Conservation (phyloP, 2,888 invertebrate species). For the Drosophila kanekoi region DNA sequence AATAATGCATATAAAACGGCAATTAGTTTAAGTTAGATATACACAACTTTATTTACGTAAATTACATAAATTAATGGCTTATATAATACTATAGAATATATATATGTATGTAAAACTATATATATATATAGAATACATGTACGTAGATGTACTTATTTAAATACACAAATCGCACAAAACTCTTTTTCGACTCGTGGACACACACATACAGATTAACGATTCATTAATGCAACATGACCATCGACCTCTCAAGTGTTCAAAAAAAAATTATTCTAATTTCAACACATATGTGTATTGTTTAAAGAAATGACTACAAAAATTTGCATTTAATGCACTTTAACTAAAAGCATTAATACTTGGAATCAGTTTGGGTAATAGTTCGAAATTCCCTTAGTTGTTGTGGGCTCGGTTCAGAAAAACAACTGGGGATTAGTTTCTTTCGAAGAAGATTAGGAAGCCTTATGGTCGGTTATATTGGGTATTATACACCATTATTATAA, state of each 20-base stretch:
- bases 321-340: conserved; percentile 81
- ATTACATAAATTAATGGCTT: conserved; percentile 77
- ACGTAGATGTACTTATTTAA: conserved; percentile 61
- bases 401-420: conserved; percentile 9
- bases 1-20: conserved; percentile 6
- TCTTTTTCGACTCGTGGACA: conserved; percentile 21
- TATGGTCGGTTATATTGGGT: conserved; percentile 23
- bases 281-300: conserved; percentile 52
- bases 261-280: conserved; percentile 35
- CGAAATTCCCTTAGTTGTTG: conserved; percentile 15
- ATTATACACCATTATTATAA: conserved; percentile 19
- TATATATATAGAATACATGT: conserved; percentile 46
- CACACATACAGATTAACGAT: conserved; percentile 21
- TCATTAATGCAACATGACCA: conserved; percentile 11
- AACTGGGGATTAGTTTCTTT: conserved; percentile 36
- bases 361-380: conserved; percentile 36
- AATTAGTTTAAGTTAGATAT: conserved; percentile 62
- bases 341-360: conserved; percentile 70
- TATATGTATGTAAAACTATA: conserved; percentile 30
- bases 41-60: conserved; percentile 75
- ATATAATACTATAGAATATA: conserved; percentile 58
- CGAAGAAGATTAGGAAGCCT: conserved; percentile 60
- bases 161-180: conserved; percentile 71
- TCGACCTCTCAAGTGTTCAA: not conserved
- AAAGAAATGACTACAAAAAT: conserved; percentile 68